Evolutionary conservation across 2,888 invertebrate genomes (phyloP).

Genomic region (Meghimatium bilineatum): DNA sequence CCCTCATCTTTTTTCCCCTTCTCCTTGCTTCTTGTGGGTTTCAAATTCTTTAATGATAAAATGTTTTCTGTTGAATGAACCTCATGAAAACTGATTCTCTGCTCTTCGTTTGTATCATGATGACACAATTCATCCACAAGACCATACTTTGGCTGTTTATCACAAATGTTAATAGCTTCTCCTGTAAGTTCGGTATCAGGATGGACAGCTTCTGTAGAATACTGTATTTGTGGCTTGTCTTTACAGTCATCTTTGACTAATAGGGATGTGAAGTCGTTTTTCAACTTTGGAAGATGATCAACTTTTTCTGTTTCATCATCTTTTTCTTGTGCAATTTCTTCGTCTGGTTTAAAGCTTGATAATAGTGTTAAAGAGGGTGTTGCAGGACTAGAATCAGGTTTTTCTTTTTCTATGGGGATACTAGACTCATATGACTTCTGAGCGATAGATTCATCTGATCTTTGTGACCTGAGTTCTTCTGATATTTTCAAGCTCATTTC

Average conservation of each 20-base stretch:
- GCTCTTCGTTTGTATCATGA: neutral
- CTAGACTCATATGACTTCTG: neutral
- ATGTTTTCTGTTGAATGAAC: neutral
- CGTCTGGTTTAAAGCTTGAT: neutral
- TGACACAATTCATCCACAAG: neutral
- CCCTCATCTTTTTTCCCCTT: neutral
- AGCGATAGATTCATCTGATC: no score
- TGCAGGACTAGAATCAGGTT: neutral
- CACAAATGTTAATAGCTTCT: neutral
- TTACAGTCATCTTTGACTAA: neutral
- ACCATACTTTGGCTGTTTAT: neutral
- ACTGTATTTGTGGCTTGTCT: neutral
- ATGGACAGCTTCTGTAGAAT: neutral
- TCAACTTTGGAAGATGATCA: neutral
- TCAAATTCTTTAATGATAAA: neutral
- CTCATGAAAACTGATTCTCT: neutral
- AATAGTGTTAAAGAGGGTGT: neutral
- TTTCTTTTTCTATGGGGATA: neutral
- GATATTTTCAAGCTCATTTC: no score
- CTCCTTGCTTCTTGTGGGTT: slow-evolving; percentile 10
- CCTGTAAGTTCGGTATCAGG: neutral
- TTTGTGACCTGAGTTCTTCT: neutral
- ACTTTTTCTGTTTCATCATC: neutral
- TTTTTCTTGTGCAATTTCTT: neutral
- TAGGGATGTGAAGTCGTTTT: neutral